Base-by-base conservation (phyloP, 2,113 vertebrate genomes). In the Oncorhynchus keta region DNA sequence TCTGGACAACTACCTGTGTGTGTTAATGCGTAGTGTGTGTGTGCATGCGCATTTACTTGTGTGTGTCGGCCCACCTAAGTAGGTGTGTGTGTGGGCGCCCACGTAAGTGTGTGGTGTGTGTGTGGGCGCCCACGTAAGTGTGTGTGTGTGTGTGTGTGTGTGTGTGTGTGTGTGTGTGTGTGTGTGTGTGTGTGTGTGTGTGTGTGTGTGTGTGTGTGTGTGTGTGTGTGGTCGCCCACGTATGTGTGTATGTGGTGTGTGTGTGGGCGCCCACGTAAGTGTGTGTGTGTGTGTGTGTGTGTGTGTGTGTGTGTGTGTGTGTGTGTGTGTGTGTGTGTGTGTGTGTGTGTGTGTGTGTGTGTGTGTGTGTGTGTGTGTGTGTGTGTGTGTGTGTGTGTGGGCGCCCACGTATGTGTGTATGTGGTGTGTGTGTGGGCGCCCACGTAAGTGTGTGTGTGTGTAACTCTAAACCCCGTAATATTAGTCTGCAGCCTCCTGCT, bases 401-500 rank as follows among this genome's bases (percentile, higher is more conserved):
- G 45, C 77, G 64, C 48, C 39, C 49, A 73, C 48, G 30, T 69
- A 16, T 1, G 12, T 16, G 48, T 32, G 30, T 32, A 4, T 32
- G 32, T 32, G 32, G 32, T 35, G 35, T 35, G 32, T 35, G 28
- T 49, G 68, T 24, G 68, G 48, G 39, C 12, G 45, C 48, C n/a
- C 22, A n/a, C 22, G 22, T 39, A 20, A 39, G n/a, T 48, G 30
- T 72, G 57, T 7, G 16, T 45, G 68, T 75, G 79, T 65, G 71
- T 79, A 65, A 45, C 67, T 9, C 30, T 45, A 68, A 35, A 66
- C 64, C 16, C 64, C 3, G 77, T 55, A 55, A 55, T 55, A 55
- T 55, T 55, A 73, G 74, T 76, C 76, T 81, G 74, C 71, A 71
- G 76, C 70, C 62, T 59, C 73, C 51, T n/a, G 68, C 68, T 76